Conservation (phyloP, 2,113 vertebrate genomes). For the Syngnathoides biaculeatus region DNA sequence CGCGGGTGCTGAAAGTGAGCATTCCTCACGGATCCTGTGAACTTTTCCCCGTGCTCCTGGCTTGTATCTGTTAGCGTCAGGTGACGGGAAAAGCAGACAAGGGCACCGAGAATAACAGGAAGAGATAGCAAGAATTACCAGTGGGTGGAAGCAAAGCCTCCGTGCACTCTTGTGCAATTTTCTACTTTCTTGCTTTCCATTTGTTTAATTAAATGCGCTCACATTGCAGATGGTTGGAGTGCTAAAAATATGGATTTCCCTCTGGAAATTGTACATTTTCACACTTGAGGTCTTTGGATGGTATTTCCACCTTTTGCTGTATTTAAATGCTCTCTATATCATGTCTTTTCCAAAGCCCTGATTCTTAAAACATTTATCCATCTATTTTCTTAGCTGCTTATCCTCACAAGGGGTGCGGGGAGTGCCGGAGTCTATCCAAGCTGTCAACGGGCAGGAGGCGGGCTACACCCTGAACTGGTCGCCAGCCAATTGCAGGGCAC, state of each 20-base stretch:
- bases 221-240: neutral
- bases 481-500: no score
- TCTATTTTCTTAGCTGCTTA: no score
- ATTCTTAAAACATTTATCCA: neutral
- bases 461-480: no score
- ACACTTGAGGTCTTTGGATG: neutral
- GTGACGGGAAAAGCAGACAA: constrained; percentile 59
- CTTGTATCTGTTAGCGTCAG: constrained; percentile 48
- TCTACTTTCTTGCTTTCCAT: constrained; percentile 14
- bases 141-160: constrained; percentile 11
- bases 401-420: no score
- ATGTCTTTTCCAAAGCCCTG: neutral
- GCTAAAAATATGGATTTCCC: neutral
- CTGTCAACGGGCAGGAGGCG: no score
- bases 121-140: constrained; percentile 46
- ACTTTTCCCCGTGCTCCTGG: constrained; percentile 30
- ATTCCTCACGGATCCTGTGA: constrained; percentile 22
- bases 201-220: constrained; percentile 13
- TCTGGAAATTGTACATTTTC: constrained; percentile 8
- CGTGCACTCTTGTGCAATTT: constrained; percentile 15
- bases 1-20: constrained; percentile 1
- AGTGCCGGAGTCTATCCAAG: no score
- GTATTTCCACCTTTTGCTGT: constrained; percentile 3
- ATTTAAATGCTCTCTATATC: neutral
- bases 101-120: constrained; percentile 66